Evolutionary conservation across 2,113 vertebrate genomes (phyloP).

Genomic region (Silurus asotus): DNA sequence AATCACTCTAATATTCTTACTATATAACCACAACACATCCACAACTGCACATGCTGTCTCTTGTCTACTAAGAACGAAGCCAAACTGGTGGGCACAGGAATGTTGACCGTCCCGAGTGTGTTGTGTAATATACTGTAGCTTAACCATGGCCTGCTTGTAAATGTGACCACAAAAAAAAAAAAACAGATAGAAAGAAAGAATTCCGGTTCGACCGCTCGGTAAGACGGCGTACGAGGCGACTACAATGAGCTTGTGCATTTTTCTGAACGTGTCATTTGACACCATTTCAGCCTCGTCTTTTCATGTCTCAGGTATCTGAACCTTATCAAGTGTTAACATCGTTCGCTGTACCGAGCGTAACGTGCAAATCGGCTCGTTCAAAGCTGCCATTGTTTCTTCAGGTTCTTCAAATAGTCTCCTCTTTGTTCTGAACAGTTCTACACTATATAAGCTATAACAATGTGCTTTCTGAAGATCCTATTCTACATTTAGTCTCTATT

Average conservation of each 20-base stretch:
- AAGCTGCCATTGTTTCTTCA: background rate
- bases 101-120: background rate
- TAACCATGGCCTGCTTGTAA: background rate
- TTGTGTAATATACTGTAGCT: background rate
- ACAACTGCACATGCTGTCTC: background rate
- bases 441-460: background rate
- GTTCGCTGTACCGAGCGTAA: background rate
- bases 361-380: background rate
- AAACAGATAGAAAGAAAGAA: background rate
- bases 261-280: background rate
- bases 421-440: background rate
- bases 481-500: too few relatives aligned
- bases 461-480: too few relatives aligned
- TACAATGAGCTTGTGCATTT: background rate
- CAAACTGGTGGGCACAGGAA: background rate
- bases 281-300: background rate
- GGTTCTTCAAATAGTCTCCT: background rate
- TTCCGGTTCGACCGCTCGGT: background rate
- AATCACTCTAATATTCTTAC: background rate
- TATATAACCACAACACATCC: background rate
- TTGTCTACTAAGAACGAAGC: background rate
- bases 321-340: background rate
- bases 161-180: background rate
- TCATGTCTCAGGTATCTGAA: background rate
- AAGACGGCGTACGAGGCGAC: background rate